Evolutionary conservation across 2,888 invertebrate species (phyloP).

Genomic region (Zaprionus bogoriensis): DNA sequence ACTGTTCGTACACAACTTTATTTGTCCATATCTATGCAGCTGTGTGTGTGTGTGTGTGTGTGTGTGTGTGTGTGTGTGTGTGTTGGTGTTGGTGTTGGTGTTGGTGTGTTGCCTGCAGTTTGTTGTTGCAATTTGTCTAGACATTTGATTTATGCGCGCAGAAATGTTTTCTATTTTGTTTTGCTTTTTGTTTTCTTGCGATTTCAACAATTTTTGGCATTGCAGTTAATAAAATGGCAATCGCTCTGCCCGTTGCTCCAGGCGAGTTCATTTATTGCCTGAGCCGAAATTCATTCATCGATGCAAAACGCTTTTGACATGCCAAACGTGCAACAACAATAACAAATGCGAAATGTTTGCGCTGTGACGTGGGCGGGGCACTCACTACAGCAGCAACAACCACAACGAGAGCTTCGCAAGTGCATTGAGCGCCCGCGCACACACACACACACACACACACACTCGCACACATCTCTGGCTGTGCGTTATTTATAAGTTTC

Average conservation of each 20-base stretch:
- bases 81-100: background rate
- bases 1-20: conserved; percentile 26
- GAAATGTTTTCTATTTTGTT: conserved; percentile 19
- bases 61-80: background rate
- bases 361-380: conserved; percentile 29
- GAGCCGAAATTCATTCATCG: conserved; percentile 52
- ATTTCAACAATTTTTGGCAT: conserved; percentile 31
- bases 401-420: conserved; percentile 15
- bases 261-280: conserved; percentile 28
- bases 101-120: conserved; percentile 13
- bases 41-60: background rate
- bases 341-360: conserved; percentile 11
- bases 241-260: conserved; percentile 26
- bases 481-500: conserved; percentile 55
- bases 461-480: background rate
- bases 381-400: background rate
- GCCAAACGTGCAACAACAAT: conserved; percentile 41
- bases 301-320: conserved; percentile 38
- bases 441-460: conserved; percentile 1
- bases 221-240: conserved; percentile 8
- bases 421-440: conserved; percentile 38
- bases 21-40: conserved; percentile 9
- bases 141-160: conserved; percentile 62
- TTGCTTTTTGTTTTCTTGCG: conserved; percentile 12
- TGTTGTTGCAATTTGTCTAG: conserved; percentile 63